A percentile compares a stretch with the other conserved stretches of the same genome.
Conservation (phyloP, 2,113 vertebrate species). For the Blennius ocellaris region DNA sequence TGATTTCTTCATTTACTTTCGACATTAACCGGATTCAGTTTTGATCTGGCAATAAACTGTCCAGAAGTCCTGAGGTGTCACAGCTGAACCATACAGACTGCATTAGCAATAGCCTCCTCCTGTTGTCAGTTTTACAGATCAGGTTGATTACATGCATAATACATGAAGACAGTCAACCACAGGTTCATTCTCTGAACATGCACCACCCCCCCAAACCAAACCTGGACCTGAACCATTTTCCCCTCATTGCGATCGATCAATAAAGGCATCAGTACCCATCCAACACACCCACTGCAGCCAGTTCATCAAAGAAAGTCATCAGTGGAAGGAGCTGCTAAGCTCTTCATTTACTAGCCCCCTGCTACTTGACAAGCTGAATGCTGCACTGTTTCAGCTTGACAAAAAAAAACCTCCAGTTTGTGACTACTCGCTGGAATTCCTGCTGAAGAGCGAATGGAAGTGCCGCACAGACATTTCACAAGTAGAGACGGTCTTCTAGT, state of each 20-base stretch:
- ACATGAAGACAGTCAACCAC: slow-evolving; percentile 57
- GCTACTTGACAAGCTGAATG: slow-evolving; percentile 29
- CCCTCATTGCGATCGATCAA: slow-evolving; percentile 28
- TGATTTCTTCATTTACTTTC: slow-evolving; percentile 1
- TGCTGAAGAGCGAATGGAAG: slow-evolving; percentile 24
- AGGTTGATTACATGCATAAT: slow-evolving; percentile 56
- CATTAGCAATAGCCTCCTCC: slow-evolving; percentile 25
- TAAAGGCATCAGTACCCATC: slow-evolving; percentile 30
- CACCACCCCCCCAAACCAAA: slow-evolving; percentile 15
- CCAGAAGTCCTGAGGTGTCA: slow-evolving; percentile 12
- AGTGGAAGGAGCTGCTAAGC: slow-evolving; percentile 38
- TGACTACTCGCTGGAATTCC: slow-evolving; percentile 29
- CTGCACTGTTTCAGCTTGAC: not conserved
- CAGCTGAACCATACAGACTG: slow-evolving; percentile 31
- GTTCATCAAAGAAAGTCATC: slow-evolving; percentile 53
- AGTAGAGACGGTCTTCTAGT: slow-evolving; percentile 34
- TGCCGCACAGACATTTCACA: slow-evolving; percentile 47
- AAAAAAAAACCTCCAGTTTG: not conserved
- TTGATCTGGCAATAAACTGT: not conserved
- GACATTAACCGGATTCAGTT: not conserved
- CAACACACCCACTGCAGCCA: slow-evolving; percentile 47
- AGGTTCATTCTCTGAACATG: slow-evolving; percentile 19
- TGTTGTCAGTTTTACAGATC: slow-evolving; percentile 38
- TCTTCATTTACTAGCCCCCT: slow-evolving; percentile 27
- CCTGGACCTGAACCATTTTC: slow-evolving; percentile 29